Percentiles rank a stretch among this genome's conserved stretches.
phyloP scores from a whole-genome alignment of 2,888 invertebrate genomes.

The Temnothorax ravouxi region DNA sequence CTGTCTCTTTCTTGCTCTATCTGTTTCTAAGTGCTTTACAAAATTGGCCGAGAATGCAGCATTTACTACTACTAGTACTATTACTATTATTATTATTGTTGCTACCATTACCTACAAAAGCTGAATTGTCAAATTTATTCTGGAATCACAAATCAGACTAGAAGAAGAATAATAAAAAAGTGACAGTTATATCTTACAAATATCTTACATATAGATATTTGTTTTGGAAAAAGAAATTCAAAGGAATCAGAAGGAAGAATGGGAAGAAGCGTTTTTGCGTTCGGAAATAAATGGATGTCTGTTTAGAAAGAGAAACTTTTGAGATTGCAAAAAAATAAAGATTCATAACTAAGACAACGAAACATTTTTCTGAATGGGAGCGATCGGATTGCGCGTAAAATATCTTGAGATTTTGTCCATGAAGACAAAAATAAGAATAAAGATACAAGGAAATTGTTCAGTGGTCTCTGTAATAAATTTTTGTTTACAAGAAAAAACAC shows the following conservation, averaged over 20 bases:
- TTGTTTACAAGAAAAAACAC: not conserved
- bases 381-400: not conserved
- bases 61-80: not conserved
- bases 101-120: not conserved
- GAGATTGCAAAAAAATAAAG: not conserved
- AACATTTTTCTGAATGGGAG: not conserved
- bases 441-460: not conserved
- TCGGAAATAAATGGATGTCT: not conserved
- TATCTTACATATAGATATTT: not conserved
- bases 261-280: not conserved
- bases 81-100: not conserved
- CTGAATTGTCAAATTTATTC: not conserved
- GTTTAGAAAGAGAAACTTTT: not conserved
- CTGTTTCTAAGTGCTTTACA: constrained; percentile 15
- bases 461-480: not conserved
- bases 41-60: not conserved
- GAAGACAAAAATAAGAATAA: not conserved
- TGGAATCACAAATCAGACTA: not conserved
- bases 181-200: not conserved
- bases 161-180: not conserved
- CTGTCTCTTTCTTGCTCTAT: constrained; percentile 24
- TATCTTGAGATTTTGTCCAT: not conserved
- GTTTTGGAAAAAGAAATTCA: not conserved
- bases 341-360: not conserved
- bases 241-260: not conserved